Conservation (phyloP, 1,140 invertebrate genomes). For the Halictus rubicundus region DNA sequence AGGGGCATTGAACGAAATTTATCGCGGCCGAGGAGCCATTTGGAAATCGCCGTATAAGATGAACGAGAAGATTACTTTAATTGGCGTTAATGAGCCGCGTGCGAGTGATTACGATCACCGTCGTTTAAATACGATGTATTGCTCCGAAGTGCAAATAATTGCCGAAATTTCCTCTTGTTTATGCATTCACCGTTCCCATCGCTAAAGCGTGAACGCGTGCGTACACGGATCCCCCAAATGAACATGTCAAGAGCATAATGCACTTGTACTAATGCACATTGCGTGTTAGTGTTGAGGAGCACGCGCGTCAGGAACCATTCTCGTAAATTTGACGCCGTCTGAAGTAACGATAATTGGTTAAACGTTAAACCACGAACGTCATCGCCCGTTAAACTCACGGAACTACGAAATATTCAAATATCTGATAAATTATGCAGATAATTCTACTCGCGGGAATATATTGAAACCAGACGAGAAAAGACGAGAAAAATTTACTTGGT, state of each 20-base stretch:
- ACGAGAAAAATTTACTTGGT: too few species aligned
- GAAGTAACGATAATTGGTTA: slow-evolving; percentile 6
- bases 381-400: neutral
- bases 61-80: slow-evolving; percentile 44
- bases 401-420: neutral
- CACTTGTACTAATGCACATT: slow-evolving; percentile 58
- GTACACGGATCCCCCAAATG: slow-evolving; percentile 53
- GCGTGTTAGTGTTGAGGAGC: slow-evolving; percentile 40
- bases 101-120: slow-evolving; percentile 7
- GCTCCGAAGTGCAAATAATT: slow-evolving; percentile 47
- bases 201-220: slow-evolving; percentile 33
- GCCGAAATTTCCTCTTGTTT: slow-evolving; percentile 56
- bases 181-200: slow-evolving; percentile 42
- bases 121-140: slow-evolving; percentile 1
- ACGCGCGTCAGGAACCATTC: slow-evolving; percentile 3
- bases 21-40: neutral
- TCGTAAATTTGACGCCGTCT: slow-evolving; percentile 20
- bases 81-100: slow-evolving; percentile 48
- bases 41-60: neutral
- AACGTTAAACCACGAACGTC: neutral
- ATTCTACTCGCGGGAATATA: neutral
- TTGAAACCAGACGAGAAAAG: neutral
- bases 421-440: neutral
- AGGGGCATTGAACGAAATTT: neutral
- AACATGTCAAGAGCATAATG: slow-evolving; percentile 63